Evolutionary conservation across 2,888 invertebrate genomes (phyloP).

Genomic region (Rhingia rostrata): DNA sequence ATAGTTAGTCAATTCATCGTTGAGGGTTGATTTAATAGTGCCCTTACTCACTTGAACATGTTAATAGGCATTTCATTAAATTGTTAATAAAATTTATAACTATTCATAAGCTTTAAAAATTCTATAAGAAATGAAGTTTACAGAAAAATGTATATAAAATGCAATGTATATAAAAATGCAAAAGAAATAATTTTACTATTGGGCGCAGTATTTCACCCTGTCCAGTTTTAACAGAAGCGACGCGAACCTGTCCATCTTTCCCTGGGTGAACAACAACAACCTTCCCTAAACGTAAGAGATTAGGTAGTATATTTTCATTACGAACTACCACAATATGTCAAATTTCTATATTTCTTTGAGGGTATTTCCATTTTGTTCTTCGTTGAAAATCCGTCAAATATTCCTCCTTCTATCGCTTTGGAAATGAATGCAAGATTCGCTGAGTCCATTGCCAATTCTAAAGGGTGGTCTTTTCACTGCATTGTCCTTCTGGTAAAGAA

Average conservation of each 20-base stretch:
- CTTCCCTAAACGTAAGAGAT: constrained; percentile 7
- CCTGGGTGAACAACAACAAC: constrained; percentile 15
- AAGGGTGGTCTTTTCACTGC: background rate
- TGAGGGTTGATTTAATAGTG: background rate
- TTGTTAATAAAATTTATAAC: background rate
- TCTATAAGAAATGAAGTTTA: background rate
- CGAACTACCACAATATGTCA: constrained; percentile 23
- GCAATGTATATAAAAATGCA: background rate
- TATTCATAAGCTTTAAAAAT: background rate
- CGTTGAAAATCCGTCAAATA: constrained; percentile 25
- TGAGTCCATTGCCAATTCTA: constrained; percentile 23
- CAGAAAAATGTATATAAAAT: background rate
- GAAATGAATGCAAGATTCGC: constrained; percentile 14
- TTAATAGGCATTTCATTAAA: background rate
- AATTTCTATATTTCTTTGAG: constrained; percentile 2
- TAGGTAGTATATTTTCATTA: constrained; percentile 30
- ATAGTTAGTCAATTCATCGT: background rate
- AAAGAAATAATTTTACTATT: constrained; percentile 18
- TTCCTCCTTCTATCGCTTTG: constrained; percentile 22
- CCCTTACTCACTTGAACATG: background rate
- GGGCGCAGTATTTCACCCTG: constrained; percentile 14
- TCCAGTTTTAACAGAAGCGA: constrained; percentile 7
- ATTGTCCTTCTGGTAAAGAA: constrained; percentile 6
- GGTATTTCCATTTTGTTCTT: constrained; percentile 21
- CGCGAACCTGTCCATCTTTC: constrained; percentile 28